Evolutionary conservation across 2,113 vertebrate species (phyloP), one percentile per base, ranked within the genome.

Genomic region (Amblyornis subalaris): DNA sequence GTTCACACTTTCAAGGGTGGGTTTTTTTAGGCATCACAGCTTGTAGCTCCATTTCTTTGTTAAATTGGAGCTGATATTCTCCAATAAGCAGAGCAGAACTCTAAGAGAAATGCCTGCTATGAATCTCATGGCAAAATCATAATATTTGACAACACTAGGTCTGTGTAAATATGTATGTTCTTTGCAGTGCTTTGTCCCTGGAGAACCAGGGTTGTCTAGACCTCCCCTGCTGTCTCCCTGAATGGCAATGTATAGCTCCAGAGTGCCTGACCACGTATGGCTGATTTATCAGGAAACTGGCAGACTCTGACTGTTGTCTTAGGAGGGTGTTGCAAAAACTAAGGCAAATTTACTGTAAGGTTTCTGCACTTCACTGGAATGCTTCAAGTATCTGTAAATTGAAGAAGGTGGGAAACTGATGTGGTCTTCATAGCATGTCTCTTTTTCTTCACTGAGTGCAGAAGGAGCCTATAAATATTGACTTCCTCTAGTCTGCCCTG

Each of bases 41-140:
- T 92, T 76, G 88, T 89, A 85, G 67, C 75, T 94, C 60, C 16
- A 9, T 76, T 82, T 94, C 64, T 83, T 71, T 93, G 75, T 91
- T 77, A 90, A 77, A 74, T 11, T 77, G 9, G 69, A 94, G 79
- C 51, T 40, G 28, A 81, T 73, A 85, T 48, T 94, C 64, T 93
- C 69, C 72, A 75, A 64, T 80, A 86, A 85, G 55, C 47, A 71
- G 60, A 85, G 64, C 71, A 91, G 74, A 79, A 44, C 51, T 85
- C 88, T 36, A 91, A 89, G 64, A 83, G 72, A 73, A 94, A 54
- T 55, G 57, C 42, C 35, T 85, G 75, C 60, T 82, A 28, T 6
- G 23, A 88, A 60, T 80, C 64, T 94, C 33, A 18, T 54, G 47
- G 67, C 72, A 77, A 78, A 95, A 88, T 83, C 64, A 88, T 69